These are phyloP conservation scores for Carlito syrichta DNA, from an alignment of 2,113 vertebrate species.

Conservation along the genomic window DNA sequence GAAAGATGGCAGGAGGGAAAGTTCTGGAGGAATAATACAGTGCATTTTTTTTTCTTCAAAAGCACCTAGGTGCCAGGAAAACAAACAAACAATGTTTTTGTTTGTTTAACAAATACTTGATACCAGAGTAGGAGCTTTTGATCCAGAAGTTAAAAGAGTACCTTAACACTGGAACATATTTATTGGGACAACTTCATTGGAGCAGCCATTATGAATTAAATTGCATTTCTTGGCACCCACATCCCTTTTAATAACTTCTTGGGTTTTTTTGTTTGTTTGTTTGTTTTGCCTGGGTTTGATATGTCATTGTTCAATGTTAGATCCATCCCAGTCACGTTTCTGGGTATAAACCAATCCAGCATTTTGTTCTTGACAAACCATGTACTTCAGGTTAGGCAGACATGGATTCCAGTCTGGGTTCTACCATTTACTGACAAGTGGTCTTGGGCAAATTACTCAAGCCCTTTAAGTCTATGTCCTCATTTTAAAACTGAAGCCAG, in stretches of 20 bases:
- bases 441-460: neutral
- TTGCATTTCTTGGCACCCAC: neutral
- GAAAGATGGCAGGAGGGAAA: neutral
- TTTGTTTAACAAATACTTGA: neutral
- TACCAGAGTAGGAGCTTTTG: neutral
- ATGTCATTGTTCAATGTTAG: neutral
- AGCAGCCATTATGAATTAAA: neutral
- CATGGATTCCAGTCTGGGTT: neutral
- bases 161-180: neutral
- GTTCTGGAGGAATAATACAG: neutral
- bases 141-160: neutral
- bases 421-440: neutral
- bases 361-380: neutral
- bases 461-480: neutral
- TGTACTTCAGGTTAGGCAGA: neutral
- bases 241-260: neutral
- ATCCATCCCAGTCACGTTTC: neutral
- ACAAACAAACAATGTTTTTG: neutral
- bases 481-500: neutral
- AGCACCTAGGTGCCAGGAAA: neutral
- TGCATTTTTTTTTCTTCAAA: neutral
- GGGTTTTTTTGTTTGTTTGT: neutral
- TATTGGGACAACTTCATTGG: neutral
- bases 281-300: neutral
- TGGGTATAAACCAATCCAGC: neutral